Evolutionary conservation across 2,888 invertebrate species (phyloP).

Genomic region (Ommatoiulus sabulosus): DNA sequence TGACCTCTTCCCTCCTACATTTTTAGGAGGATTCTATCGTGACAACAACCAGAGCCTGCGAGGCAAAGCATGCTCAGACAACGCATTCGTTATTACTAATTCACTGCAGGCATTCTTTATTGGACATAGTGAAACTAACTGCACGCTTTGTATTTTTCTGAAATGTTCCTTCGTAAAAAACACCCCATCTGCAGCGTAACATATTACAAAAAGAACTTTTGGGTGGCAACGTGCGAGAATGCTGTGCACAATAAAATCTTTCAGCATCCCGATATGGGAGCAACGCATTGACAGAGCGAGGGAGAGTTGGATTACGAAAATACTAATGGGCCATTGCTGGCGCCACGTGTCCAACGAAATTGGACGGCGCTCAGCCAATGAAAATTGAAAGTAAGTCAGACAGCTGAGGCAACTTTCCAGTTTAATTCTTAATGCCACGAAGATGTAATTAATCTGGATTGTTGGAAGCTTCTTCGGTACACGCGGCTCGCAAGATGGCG

Average conservation of each 20-base stretch:
- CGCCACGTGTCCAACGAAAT: constrained; percentile 41
- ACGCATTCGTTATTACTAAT: no score
- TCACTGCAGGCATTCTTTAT: neutral
- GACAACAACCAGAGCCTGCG: neutral
- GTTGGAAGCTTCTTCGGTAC: constrained; percentile 7
- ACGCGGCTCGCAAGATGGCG: neutral
- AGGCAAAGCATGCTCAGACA: neutral
- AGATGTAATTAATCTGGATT: constrained; percentile 41
- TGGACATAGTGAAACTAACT: neutral
- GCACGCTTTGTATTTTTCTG: neutral
- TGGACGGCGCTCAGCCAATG: constrained; percentile 25
- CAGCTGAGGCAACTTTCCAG: constrained; percentile 48
- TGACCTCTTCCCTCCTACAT: neutral
- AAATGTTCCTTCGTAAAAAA: neutral
- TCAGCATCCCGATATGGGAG: neutral
- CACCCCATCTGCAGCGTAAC: neutral
- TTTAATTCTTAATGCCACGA: constrained; percentile 23
- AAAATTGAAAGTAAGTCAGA: constrained; percentile 38
- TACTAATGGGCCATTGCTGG: constrained; percentile 18
- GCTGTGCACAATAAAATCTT: constrained; percentile 18
- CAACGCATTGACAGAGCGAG: neutral
- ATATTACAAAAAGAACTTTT: neutral
- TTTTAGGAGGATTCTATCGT: neutral
- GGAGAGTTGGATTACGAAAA: neutral
- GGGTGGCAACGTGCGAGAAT: neutral